Evolutionary conservation across 2,888 invertebrate species (phyloP).

Genomic region (Cylindroiulus punctatus): DNA sequence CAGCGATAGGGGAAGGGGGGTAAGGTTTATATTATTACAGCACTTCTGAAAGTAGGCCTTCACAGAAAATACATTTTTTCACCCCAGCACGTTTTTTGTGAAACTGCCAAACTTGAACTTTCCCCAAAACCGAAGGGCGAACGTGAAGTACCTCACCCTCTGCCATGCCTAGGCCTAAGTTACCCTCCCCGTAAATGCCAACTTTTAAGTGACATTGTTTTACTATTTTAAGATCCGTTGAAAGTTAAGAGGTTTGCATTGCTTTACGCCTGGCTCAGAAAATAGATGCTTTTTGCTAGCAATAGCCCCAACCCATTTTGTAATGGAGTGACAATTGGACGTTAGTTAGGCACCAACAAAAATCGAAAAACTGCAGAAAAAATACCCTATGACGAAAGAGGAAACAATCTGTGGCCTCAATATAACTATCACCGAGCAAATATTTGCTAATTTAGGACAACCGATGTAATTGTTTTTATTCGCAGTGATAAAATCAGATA

Average conservation of each 20-base stretch:
- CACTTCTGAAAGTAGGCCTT: conserved; percentile 9
- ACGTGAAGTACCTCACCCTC: background rate
- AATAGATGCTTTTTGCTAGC: background rate
- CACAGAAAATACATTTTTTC: background rate
- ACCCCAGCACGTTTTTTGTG: conserved; percentile 4
- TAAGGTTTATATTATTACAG: background rate
- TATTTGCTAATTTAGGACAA: no score
- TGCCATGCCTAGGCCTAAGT: background rate
- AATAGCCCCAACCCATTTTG: conserved; percentile 40
- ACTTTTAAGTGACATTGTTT: conserved; percentile 47
- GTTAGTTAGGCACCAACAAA: conserved; percentile 5
- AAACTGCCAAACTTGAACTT: conserved; percentile 33
- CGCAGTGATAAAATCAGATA: no score
- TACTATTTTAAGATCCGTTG: conserved; percentile 37
- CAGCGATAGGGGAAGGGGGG: background rate
- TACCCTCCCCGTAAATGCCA: conserved; percentile 26
- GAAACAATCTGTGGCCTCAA: no score
- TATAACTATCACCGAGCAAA: no score
- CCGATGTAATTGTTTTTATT: no score
- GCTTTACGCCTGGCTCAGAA: background rate
- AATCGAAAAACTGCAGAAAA: background rate
- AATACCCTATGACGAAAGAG: no score
- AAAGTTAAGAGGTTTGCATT: background rate
- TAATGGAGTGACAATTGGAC: conserved; percentile 37
- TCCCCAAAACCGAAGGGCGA: conserved; percentile 13